Conservation (phyloP, 2,113 vertebrate species). For the Anolis carolinensis region DNA sequence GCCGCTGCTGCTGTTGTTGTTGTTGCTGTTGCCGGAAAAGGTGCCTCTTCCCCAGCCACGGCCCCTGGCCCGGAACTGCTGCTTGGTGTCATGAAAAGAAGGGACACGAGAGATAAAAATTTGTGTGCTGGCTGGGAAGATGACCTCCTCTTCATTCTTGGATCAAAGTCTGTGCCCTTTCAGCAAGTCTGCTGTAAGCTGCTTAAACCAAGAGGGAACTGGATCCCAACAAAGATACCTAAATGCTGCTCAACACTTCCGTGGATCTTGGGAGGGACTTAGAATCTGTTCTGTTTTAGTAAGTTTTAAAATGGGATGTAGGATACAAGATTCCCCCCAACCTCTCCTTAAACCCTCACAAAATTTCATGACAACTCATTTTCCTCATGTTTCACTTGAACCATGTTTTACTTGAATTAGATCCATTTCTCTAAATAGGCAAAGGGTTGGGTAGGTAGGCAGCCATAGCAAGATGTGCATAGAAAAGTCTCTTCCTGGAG, state of each 20-base stretch:
- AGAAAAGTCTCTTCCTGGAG: background rate
- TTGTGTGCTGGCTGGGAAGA: no score
- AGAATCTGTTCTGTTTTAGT: background rate
- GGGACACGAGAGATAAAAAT: background rate
- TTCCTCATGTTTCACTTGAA: background rate
- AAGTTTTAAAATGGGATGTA: background rate
- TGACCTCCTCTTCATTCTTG: no score
- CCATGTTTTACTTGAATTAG: no score
- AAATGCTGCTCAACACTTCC: background rate
- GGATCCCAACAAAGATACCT: background rate
- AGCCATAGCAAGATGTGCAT: background rate
- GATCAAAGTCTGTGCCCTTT: background rate
- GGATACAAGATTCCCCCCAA: no score
- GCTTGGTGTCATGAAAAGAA: slow-evolving; percentile 10
- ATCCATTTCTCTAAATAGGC: no score
- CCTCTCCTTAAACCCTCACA: background rate
- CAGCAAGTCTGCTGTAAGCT: no score
- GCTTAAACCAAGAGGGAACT: background rate
- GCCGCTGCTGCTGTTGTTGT: slow-evolving; percentile 78
- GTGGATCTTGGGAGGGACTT: background rate
- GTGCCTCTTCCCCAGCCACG: slow-evolving; percentile 90
- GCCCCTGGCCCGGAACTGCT: slow-evolving; percentile 90
- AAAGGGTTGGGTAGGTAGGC: background rate
- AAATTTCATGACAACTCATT: background rate
- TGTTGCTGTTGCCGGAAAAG: slow-evolving; percentile 82